These are phyloP conservation scores for Ryuthela nishihirai DNA, from an alignment of 2,888 invertebrate genomes.

Conservation along the genomic window DNA sequence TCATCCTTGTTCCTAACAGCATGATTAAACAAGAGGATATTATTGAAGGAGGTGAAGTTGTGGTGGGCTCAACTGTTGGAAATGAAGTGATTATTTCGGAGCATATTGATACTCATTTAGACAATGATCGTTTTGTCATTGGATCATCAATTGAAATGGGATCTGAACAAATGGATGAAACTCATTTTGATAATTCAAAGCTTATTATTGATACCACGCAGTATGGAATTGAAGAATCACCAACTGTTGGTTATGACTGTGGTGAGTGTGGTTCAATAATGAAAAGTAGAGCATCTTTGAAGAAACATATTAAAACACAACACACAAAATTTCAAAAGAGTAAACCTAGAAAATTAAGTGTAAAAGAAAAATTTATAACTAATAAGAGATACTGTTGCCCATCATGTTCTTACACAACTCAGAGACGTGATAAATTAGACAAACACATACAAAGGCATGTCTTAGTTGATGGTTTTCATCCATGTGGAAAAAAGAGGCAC, in stretches of 20 bases:
- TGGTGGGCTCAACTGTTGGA: slow-evolving; percentile 38
- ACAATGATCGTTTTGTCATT: slow-evolving; percentile 26
- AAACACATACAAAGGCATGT: slow-evolving; percentile 54
- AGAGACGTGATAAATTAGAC: slow-evolving; percentile 53
- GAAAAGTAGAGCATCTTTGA: slow-evolving; percentile 51
- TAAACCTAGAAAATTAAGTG: slow-evolving; percentile 24
- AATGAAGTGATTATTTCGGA: slow-evolving; percentile 42
- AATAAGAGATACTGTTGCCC: slow-evolving; percentile 48
- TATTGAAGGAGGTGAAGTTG: slow-evolving; percentile 41
- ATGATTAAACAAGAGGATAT: slow-evolving; percentile 42
- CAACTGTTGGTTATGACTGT: slow-evolving; percentile 50
- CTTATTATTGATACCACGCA: slow-evolving; percentile 41
- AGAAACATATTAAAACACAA: slow-evolving; percentile 52
- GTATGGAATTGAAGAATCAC: slow-evolving; percentile 21
- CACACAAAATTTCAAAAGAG: slow-evolving; percentile 44
- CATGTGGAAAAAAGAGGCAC: slow-evolving; percentile 53
- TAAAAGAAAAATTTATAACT: slow-evolving; percentile 1
- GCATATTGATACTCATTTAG: slow-evolving; percentile 23
- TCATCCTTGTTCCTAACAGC: slow-evolving; percentile 42
- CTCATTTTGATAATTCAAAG: slow-evolving; percentile 31
- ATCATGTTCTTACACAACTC: slow-evolving; percentile 49
- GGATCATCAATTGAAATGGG: slow-evolving; percentile 26
- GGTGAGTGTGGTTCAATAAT: slow-evolving; percentile 53
- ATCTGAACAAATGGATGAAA: slow-evolving; percentile 32
- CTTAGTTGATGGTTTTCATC: slow-evolving; percentile 51